Percentiles rank a stretch among this genome's conserved stretches.
Evolutionary conservation across 2,888 invertebrate genomes (phyloP).

Genomic region (Julus scanicus): DNA sequence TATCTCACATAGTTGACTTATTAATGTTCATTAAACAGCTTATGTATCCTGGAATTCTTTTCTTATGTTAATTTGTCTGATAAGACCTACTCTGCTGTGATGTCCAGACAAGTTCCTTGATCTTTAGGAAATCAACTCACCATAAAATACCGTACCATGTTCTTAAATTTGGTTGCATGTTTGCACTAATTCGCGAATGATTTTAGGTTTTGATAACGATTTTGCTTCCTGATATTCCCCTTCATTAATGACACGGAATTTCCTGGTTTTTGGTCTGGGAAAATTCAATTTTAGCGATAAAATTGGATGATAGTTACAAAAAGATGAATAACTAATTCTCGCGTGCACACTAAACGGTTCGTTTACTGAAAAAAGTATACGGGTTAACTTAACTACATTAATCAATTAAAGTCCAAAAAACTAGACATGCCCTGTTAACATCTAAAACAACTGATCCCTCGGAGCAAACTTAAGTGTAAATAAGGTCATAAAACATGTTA

Average conservation of each 20-base stretch:
- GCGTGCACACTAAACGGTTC: background rate
- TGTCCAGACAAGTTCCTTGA: background rate
- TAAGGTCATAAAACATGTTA: background rate
- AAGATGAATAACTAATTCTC: background rate
- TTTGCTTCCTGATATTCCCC: slow-evolving; percentile 13
- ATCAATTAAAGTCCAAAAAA: background rate
- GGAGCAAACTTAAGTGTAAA: slow-evolving; percentile 19
- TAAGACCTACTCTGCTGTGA: background rate
- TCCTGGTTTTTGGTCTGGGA: background rate
- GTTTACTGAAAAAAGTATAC: background rate
- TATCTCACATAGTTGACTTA: no score
- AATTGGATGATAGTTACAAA: background rate
- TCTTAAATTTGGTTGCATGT: background rate
- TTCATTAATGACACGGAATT: background rate
- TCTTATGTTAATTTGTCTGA: no score
- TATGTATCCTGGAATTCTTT: no score
- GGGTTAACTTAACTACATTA: background rate
- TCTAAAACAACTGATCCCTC: background rate
- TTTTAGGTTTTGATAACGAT: background rate
- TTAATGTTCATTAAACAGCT: no score
- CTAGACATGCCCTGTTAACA: background rate
- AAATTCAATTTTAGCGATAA: background rate
- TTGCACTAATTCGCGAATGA: background rate
- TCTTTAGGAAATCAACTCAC: background rate
- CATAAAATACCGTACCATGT: background rate